Evolutionary conservation across 1,140 invertebrate species (phyloP), one percentile per base, ranked within the genome.

Genomic region (Chlorops oryzae): DNA sequence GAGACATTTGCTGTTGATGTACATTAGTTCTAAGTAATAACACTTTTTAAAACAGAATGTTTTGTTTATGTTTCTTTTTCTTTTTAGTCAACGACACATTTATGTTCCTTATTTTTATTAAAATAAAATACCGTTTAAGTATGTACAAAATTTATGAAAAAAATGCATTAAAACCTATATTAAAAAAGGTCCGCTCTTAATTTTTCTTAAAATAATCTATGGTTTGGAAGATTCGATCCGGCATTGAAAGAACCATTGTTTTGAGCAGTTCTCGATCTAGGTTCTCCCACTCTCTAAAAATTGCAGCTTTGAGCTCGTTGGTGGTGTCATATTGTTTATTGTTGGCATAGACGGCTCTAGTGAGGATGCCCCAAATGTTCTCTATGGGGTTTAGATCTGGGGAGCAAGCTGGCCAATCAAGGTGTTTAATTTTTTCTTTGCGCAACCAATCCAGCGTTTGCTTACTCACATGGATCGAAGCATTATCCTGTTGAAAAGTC

Each of bases 331-430:
- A 53, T 48, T 48, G 45, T 21, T 15, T 48, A 17, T 34, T 28
- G 22, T 47, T 27, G 15, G 23, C 15, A 44, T 50, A 54, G 40
- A 54, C 39, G 9, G 9, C 12, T 34, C 47, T 15, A 20, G 21
- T 38, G 7, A 56, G 25, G 10, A 48, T 48, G 27, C 37, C 47
- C 54, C 47, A 57, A 15, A 56, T 10, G 22, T 52, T 59, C 21
- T 59, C 50, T 10, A 52, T 54, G 17, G 57, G 52, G 47, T 59
- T 57, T 22, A 59, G 40, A 32, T 52, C 50, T 5, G 55, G 32
- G 12, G 32, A 32, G 17, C 50, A 17, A 15, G 51, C 24, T 24
- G 51, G 39, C 45, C 54, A 54, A 23, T 22, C 23, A 23, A 46
- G 27, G 34, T 46, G 23, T 10, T 37, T 13, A 27, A 51, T 46